A percentile compares a stretch with the other conserved stretches of the same genome.
These are phyloP conservation scores for Trachurus trachurus DNA, from an alignment of 2,797 vertebrate species.

Conservation along the genomic window DNA sequence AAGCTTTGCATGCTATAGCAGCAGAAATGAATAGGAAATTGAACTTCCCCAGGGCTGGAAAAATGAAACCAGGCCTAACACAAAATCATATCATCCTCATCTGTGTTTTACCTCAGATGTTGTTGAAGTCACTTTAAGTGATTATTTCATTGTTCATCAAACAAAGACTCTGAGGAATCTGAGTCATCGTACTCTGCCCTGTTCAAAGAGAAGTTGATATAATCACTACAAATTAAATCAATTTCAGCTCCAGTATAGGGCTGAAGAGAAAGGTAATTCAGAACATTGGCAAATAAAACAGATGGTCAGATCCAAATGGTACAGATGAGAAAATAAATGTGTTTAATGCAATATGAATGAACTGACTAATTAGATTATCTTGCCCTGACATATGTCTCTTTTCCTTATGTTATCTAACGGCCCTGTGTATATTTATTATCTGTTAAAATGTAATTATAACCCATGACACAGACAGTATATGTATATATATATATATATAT, in stretches of 20 bases:
- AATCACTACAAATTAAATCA: not conserved
- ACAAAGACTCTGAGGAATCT: not conserved
- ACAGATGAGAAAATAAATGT: not conserved
- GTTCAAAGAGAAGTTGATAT: not conserved
- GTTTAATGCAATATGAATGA: not conserved
- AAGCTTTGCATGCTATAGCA: not conserved
- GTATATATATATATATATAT: too few species aligned
- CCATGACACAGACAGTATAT: not conserved
- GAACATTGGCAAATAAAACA: not conserved
- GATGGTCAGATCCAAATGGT: not conserved
- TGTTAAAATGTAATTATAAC: not conserved
- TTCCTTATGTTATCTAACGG: too few species aligned
- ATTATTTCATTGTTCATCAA: not conserved
- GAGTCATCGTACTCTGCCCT: too few species aligned
- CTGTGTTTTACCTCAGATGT: not conserved
- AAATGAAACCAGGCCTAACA: not conserved
- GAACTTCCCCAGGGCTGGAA: not conserved
- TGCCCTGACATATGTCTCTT: too few species aligned
- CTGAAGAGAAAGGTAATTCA: not conserved
- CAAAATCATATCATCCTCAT: not conserved
- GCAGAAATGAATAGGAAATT: not conserved
- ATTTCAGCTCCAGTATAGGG: not conserved
- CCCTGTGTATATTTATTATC: not conserved
- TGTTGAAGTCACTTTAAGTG: not conserved
- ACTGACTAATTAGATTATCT: not conserved